phyloP scores from a whole-genome alignment of 2,113 vertebrate genomes.

The Nothobranchius furzeri region DNA sequence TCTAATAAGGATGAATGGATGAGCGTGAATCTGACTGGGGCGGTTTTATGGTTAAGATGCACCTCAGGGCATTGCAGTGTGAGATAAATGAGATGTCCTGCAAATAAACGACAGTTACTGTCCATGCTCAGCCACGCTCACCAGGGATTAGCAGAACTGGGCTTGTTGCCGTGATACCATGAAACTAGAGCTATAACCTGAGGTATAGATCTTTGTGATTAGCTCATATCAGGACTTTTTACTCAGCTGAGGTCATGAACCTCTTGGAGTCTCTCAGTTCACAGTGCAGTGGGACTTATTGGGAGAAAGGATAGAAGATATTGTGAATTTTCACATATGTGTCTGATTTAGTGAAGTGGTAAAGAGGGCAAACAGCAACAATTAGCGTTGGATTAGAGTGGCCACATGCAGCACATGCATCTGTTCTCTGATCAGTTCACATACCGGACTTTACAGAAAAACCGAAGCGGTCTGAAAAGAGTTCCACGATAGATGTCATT shows the following conservation, averaged over 20 bases:
- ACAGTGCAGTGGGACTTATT: background rate
- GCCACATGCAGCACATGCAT: constrained; percentile 73
- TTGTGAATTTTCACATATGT: background rate
- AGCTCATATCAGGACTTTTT: constrained; percentile 24
- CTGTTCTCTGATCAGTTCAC: constrained; percentile 71
- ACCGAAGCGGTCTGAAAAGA: constrained; percentile 80
- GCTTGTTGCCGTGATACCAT: constrained; percentile 19
- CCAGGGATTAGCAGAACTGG: constrained; percentile 23
- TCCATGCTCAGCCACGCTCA: constrained; percentile 49
- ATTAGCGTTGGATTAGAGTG: constrained; percentile 41
- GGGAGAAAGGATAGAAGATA: background rate
- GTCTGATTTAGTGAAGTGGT: constrained; percentile 32
- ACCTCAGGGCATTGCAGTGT: constrained; percentile 50
- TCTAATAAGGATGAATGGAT: constrained; percentile 63
- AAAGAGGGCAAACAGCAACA: constrained; percentile 14
- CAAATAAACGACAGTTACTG: constrained; percentile 68
- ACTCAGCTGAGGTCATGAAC: constrained; percentile 31
- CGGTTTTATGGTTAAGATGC: constrained; percentile 66
- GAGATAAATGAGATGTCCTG: constrained; percentile 66
- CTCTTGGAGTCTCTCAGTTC: constrained; percentile 1
- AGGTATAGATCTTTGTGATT: constrained; percentile 18
- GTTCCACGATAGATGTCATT: constrained; percentile 81
- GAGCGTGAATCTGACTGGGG: constrained; percentile 59
- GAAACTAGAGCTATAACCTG: background rate
- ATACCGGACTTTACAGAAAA: constrained; percentile 84